Evolutionary conservation across 1,140 invertebrate genomes (phyloP), one percentile per base, ranked within the genome.

Genomic region (Eumaeus atala): DNA sequence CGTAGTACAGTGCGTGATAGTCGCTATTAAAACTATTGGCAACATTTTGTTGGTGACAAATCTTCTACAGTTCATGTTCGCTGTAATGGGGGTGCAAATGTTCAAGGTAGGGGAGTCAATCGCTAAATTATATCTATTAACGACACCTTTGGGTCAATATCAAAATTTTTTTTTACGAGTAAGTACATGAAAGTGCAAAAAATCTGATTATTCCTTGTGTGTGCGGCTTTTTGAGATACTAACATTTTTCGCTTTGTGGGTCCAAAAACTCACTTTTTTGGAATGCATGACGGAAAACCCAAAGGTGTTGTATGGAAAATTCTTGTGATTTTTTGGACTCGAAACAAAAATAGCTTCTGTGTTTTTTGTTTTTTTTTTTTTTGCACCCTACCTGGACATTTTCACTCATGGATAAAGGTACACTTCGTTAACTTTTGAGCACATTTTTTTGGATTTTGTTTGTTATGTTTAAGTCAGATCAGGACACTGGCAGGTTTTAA

Each of bases 41-140:
- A 98, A 98, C 92, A 98, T 98, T 90, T 97, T 98, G 93, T 92
- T 98, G 93, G 97, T 99, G 89, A 98, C 97, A 87, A 97, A 97
- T 91, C 94, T 99, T 75, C 95, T 99, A 79, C 95, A 99, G 91
- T 99, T 99, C 93, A 99, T 99, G 97, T 99, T 99, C 90, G 97
- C 98, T 88, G 98, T 99, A 87, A 99, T 99, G 90, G 98, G 98
- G 91, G 98, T 99, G 88, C 98, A 99, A 92, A 94, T 99, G 78
- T 99, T 99, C 91, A 99, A 99, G 95, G 96, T 95, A 95, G 93
- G 82, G 84, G 59, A 58, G 8, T 16, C 3, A 55, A 40, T 57
- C 17, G 51, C 54, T 54, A 56, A 65, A 54, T 54, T 61, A 54
- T 63, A 28, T 28, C 21, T 65, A 51, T 59, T 56, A 64, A 65